Conservation (phyloP, 2,888 invertebrate genomes). For the Acanthosepion esculentum region DNA sequence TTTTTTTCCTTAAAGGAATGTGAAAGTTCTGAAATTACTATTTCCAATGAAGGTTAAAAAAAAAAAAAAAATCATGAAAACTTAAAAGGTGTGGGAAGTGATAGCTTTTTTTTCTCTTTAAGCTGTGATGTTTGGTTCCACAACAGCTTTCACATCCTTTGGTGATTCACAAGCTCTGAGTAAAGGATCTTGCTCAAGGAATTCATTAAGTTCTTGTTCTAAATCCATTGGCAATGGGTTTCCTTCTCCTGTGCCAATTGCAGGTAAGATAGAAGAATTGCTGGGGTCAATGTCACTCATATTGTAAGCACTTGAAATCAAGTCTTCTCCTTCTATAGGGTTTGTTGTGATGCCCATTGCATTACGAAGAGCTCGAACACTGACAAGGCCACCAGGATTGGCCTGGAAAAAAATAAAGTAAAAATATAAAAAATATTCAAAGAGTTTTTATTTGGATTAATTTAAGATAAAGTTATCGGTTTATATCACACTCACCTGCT, state of each 20-base stretch:
- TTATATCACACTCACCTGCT: conserved; percentile 53
- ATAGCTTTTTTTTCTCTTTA: not conserved
- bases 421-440: not conserved
- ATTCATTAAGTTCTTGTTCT: conserved; percentile 48
- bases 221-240: conserved; percentile 41
- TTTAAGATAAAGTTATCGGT: not conserved
- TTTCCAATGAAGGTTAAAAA: too few relatives aligned
- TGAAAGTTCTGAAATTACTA: too few relatives aligned
- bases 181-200: conserved; percentile 45
- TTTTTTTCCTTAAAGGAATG: too few relatives aligned
- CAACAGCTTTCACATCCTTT: not conserved
- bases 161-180: conserved; percentile 46
- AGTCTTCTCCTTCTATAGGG: conserved; percentile 49
- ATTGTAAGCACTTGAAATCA: not conserved
- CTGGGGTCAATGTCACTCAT: not conserved
- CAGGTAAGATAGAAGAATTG: not conserved
- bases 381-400: conserved; percentile 57
- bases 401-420: conserved; percentile 51
- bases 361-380: conserved; percentile 55
- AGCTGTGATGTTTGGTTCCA: not conserved
- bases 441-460: not conserved
- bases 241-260: conserved; percentile 1
- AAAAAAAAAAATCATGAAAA: too few relatives aligned
- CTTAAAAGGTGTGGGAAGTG: too few relatives aligned
- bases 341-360: conserved; percentile 59